Evolutionary conservation across 1,140 invertebrate genomes (phyloP), one percentile per base, ranked within the genome.

Genomic region (Trichogramma pretiosum): DNA sequence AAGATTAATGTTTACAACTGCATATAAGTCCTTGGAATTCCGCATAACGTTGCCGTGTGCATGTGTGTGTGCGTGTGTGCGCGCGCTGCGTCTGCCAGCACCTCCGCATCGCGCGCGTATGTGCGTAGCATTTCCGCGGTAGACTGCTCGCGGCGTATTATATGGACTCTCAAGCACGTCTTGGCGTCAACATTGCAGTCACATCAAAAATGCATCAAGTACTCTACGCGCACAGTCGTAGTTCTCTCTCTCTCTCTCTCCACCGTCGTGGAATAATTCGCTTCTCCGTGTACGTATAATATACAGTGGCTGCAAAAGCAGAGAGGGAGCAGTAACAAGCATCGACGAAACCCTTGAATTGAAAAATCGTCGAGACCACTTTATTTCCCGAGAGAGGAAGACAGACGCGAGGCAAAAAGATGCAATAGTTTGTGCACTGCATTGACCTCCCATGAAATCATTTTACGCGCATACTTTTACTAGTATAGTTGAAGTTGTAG

Each of bases 161-260:
- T 33, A 18, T 18, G 17, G n/a, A n/a, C n/a, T n/a, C n/a, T 14
- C 23, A n/a, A 30, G 44, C 44, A 24, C 24, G 35, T 28, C 35
- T 17, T 11, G 4, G 22, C 34, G 35, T 48, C 47, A 24, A 48
- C 33, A 26, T 43, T 37, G 28, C 19, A 32, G 48, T 26, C 48
- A 14, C 41, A 44, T 49, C 24, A 49, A 43, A 49, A 49, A 49
- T 49, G 35, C 48, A 49, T 49, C 48, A 44, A 49, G 40, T 44
- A 28, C 32, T 19, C 33, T 8, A 28, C 13, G 18, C 8, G 41
- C n/a, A 42, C 10, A n/a, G 22, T 3, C 30, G 19, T 48, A 14
- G 35, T 41, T 34, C 32, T 32, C 23, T n/a, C n/a, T n/a, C n/a
- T n/a, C n/a, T n/a, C n/a, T n/a, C n/a, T n/a, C n/a, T n/a, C n/a